Evolutionary conservation across 2,113 vertebrate genomes (phyloP).

Genomic region (Triplophysa tibetana): DNA sequence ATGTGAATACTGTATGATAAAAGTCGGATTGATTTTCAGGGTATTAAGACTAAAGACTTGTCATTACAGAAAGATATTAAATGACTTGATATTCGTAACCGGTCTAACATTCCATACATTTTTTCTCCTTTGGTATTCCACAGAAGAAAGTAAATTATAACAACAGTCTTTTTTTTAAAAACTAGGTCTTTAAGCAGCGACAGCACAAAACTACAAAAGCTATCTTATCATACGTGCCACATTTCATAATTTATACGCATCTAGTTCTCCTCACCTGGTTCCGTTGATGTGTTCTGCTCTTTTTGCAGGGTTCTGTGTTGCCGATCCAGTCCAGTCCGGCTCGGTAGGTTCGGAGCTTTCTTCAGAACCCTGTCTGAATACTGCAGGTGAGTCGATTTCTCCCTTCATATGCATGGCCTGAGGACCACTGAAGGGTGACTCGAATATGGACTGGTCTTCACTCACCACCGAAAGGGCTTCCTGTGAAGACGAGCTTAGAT

Average conservation of each 20-base stretch:
- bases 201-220: no score
- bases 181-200: no score
- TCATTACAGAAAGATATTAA: no score
- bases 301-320: constrained; percentile 63
- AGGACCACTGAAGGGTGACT: constrained; percentile 68
- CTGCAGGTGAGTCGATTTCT: constrained; percentile 64
- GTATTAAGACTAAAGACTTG: no score
- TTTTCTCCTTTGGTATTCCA: no score
- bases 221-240: not conserved
- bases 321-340: constrained; percentile 68
- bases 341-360: constrained; percentile 71
- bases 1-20: no score
- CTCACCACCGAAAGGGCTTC: constrained; percentile 82
- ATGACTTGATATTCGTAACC: no score
- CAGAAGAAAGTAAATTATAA: no score
- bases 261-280: constrained; percentile 70
- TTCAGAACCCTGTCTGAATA: constrained; percentile 69
- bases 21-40: no score
- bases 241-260: not conserved
- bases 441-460: constrained; percentile 80
- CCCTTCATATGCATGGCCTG: constrained; percentile 76
- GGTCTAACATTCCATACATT: no score
- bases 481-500: constrained; percentile 59
- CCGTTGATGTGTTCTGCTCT: constrained; percentile 79
- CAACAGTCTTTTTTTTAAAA: no score